Evolutionary conservation across 2,113 vertebrate genomes (phyloP), one percentile per base, ranked within the genome.

Genomic region (Perca schrenkii): DNA sequence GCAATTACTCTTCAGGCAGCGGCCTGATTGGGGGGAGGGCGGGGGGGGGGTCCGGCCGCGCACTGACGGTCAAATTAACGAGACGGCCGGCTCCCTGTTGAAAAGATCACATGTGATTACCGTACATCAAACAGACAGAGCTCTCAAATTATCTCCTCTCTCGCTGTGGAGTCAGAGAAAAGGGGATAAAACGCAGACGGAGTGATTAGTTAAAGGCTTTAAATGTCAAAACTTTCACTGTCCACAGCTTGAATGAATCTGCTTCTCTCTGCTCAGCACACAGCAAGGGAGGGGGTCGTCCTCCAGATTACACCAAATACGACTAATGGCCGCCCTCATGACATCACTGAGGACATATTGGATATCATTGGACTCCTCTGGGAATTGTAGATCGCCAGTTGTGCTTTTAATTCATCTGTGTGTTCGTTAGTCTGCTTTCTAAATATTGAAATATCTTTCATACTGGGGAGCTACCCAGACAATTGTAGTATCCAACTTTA

Each of bases 31-130:
- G 72, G 47, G 84, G 72, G 58, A 28, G 58, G n/a, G 46, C 0
- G 40, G 76, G 13, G 85, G 83, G 64, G 74, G 74, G 85, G 83
- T 88, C 81, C 85, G 86, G 88, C 78, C 76, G 80, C 85, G 85
- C 93, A 86, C 79, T 77, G 85, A 91, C 80, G 88, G 82, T 89
- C 84, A 91, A 94, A 93, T 94, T 90, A 95, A 94, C 86, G 84
- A 93, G 91, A 91, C 82, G 91, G 87, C 91, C 87, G 80, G 80
- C 84, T 89, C 91, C 92, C 93, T 92, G 93, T 94, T 95, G 90
- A 95, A 94, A 95, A 95, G 93, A 95, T 94, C 95, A 94, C 91
- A 94, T 92, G 88, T 94, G 93, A 94, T 95, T 94, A 94, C 75
- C 65, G 77, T 71, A 91, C 92, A 91, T 94, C 92, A 94, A 91